These are phyloP conservation scores for Polyommatus iphigenia DNA, from an alignment of 2,888 invertebrate species.

Conservation along the genomic window DNA sequence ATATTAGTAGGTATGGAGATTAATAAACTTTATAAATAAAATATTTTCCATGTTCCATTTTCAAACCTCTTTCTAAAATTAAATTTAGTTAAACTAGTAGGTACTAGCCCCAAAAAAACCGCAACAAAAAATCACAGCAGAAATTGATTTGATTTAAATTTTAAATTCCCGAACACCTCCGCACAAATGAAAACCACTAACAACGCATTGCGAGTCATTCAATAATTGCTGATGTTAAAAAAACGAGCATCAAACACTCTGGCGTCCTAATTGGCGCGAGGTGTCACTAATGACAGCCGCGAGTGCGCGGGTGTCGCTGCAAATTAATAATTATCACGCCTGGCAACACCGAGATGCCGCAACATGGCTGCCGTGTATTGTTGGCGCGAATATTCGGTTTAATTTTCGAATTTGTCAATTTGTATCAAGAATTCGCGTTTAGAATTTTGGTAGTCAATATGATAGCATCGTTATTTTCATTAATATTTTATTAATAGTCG, in stretches of 20 bases:
- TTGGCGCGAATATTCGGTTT: conserved; percentile 59
- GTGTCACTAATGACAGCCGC: conserved; percentile 77
- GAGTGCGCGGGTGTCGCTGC: conserved; percentile 63
- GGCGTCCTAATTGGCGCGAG: conserved; percentile 77
- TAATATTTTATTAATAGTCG: not conserved
- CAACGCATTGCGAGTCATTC: conserved; percentile 66
- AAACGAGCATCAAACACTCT: conserved; percentile 74
- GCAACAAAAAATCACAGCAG: conserved; percentile 41
- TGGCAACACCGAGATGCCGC: conserved; percentile 71
- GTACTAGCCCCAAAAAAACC: conserved; percentile 33
- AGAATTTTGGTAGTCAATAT: conserved; percentile 3
- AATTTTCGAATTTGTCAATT: conserved; percentile 55
- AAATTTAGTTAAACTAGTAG: not conserved
- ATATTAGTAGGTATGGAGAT: no score
- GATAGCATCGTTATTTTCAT: conserved; percentile 1
- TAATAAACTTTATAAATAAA: no score
- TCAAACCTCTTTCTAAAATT: not conserved
- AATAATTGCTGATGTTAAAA: conserved; percentile 77
- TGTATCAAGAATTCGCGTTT: conserved; percentile 34
- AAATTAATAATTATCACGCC: conserved; percentile 79
- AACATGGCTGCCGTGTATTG: conserved; percentile 73
- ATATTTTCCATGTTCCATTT: not conserved
- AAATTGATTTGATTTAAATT: conserved; percentile 42
- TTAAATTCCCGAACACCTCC: conserved; percentile 51
- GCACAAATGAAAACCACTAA: conserved; percentile 58